Base-by-base conservation (phyloP, 1,140 invertebrate species). In the Nebria ingens region DNA sequence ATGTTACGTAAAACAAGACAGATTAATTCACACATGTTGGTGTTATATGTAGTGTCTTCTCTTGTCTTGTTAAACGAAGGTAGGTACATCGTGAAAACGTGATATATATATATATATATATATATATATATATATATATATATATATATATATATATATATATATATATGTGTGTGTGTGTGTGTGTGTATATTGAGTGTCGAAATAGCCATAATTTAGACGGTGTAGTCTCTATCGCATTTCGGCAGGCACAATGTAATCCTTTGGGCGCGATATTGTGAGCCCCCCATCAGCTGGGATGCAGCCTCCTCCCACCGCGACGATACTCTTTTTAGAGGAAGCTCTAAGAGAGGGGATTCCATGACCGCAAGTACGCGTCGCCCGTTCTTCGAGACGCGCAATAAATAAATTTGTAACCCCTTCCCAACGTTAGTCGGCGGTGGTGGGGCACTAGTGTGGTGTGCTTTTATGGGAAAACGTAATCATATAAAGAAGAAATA, bases 401-500 rank as follows among this genome's bases (percentile, higher is more conserved):
- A 61, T 63, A 63, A 63, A 63, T 63, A 63, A 63, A 63, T 63
- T 63, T 63, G 62, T 61, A 59, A 63, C 62, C 56, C 55, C n/a
- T n/a, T n/a, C n/a, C n/a, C n/a, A n/a, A n/a, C n/a, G n/a, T n/a
- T n/a, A n/a, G n/a, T n/a, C n/a, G n/a, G n/a, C n/a, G n/a, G n/a
- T n/a, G n/a, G n/a, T n/a, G n/a, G n/a, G n/a, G n/a, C n/a, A n/a
- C n/a, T n/a, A n/a, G n/a, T n/a, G n/a, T n/a, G n/a, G n/a, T n/a
- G n/a, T n/a, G 59, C 58, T 55, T 63, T 63, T 63, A 61, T 63
- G 52, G 58, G 55, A 56, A n/a, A n/a, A 56, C 58, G 62, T 63
- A 61, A 63, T 63, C 62, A 63, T 63, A 63, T 63, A 63, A 63
- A 63, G 60, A 61, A 63, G 62, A 63, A 63, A 61, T 63, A 63